These are phyloP conservation scores for Synanthedon vespiformis DNA, from an alignment of 2,888 invertebrate species.

Conservation along the genomic window DNA sequence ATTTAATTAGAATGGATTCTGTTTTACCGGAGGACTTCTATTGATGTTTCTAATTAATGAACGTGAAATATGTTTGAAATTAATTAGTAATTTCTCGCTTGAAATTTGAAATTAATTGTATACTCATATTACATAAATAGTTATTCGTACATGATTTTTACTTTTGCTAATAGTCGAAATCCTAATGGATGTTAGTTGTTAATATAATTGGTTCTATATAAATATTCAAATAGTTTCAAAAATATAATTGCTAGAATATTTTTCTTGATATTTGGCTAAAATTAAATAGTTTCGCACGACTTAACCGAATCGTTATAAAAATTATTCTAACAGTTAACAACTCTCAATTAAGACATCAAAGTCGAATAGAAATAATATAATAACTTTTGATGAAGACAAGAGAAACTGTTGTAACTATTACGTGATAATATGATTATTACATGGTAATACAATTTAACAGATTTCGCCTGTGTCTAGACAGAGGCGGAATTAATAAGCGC, in stretches of 20 bases:
- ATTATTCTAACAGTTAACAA: background rate
- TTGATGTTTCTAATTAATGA: background rate
- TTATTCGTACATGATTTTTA: too few species aligned
- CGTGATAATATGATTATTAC: conserved; percentile 14
- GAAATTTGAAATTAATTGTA: conserved; percentile 10
- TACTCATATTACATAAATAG: too few species aligned
- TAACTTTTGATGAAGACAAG: conserved; percentile 12
- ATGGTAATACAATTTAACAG: conserved; percentile 10
- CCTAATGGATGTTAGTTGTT: too few species aligned
- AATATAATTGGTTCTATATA: too few species aligned
- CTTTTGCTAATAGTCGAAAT: too few species aligned
- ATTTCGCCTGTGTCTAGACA: conserved; percentile 14
- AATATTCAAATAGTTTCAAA: too few species aligned
- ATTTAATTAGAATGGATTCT: background rate
- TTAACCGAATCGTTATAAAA: too few species aligned
- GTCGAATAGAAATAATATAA: background rate
- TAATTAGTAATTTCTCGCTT: too few species aligned
- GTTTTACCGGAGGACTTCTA: background rate
- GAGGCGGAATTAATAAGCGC: conserved; percentile 11
- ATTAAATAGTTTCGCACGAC: too few species aligned
- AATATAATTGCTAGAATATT: too few species aligned
- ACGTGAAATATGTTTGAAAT: too few species aligned
- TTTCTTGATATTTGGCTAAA: too few species aligned
- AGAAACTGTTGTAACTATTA: conserved; percentile 11
- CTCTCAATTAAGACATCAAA: background rate